A percentile compares a stretch with the other conserved stretches of the same genome.
Conservation (phyloP, 2,888 invertebrate genomes). For the Rhamnusium bicolor region DNA sequence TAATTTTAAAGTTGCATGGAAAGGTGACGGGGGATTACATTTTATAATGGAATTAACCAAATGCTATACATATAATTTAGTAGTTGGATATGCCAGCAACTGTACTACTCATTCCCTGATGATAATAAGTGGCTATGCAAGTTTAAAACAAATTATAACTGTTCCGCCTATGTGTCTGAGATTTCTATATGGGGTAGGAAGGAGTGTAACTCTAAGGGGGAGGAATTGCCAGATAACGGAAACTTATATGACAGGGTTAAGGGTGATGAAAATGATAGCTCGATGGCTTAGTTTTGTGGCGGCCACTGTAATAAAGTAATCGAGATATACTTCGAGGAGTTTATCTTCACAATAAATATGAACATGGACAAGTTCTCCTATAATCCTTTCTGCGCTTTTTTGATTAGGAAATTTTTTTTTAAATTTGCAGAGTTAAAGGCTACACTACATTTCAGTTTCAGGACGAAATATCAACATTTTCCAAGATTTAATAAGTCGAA, state of each 20-base stretch:
- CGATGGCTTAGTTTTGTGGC: constrained; percentile 65
- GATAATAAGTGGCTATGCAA: no score
- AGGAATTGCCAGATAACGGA: constrained; percentile 66
- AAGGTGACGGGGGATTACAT: no score
- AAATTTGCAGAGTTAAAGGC: no score
- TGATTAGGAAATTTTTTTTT: no score
- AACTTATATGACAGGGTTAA: constrained; percentile 73
- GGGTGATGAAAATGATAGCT: constrained; percentile 72
- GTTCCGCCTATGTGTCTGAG: constrained; percentile 34
- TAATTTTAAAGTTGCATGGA: no score
- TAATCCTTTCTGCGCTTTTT: background rate
- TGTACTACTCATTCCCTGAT: no score
- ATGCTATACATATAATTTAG: no score
- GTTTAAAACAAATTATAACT: background rate
- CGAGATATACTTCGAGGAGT: constrained; percentile 61
- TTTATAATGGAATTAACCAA: no score
- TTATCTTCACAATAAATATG: constrained; percentile 52
- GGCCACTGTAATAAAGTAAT: constrained; percentile 67
- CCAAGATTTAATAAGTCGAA: no score
- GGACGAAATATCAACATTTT: no score
- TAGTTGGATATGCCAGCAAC: no score
- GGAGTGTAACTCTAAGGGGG: constrained; percentile 46
- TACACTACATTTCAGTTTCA: no score
- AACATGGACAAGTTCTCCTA: constrained; percentile 26
- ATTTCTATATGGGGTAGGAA: constrained; percentile 39